Conservation (phyloP, 2,797 vertebrate genomes). For the Lithobates pipiens region DNA sequence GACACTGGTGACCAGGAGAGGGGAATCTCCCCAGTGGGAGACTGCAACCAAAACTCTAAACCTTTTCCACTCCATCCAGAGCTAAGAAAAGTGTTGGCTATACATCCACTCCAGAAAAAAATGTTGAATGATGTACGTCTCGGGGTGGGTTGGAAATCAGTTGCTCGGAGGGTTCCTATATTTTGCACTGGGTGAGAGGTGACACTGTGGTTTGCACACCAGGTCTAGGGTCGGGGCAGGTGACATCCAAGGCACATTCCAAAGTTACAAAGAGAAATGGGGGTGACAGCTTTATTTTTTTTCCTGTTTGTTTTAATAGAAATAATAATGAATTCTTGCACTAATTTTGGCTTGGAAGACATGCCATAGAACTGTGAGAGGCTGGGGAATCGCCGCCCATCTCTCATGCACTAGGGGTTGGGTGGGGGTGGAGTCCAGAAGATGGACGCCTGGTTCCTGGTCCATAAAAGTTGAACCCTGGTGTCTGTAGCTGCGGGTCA, state of each 20-base stretch:
- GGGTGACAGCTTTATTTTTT: slow-evolving; percentile 36
- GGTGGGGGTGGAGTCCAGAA: not conserved
- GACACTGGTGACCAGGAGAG: too few relatives aligned
- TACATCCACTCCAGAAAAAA: too few relatives aligned
- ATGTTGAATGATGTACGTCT: not conserved
- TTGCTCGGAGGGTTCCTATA: too few relatives aligned
- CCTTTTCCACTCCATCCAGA: too few relatives aligned
- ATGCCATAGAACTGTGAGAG: slow-evolving; percentile 17
- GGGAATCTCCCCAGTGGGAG: too few relatives aligned
- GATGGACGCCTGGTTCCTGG: not conserved
- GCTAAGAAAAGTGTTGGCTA: too few relatives aligned
- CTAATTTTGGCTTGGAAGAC: slow-evolving; percentile 40
- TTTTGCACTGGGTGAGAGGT: not conserved
- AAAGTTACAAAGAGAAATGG: slow-evolving; percentile 6
- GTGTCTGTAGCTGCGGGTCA: not conserved
- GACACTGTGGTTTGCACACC: too few relatives aligned
- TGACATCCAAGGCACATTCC: slow-evolving; percentile 23
- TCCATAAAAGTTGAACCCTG: not conserved
- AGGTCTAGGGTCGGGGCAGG: not conserved
- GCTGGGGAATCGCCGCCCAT: not conserved
- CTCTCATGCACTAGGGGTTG: slow-evolving; percentile 13
- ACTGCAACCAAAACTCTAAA: too few relatives aligned
- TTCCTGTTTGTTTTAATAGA: not conserved
- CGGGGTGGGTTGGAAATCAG: not conserved
- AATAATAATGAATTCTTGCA: slow-evolving; percentile 35